These are phyloP conservation scores for Tortricodes alternella DNA, from an alignment of 2,888 invertebrate genomes.

Conservation along the genomic window DNA sequence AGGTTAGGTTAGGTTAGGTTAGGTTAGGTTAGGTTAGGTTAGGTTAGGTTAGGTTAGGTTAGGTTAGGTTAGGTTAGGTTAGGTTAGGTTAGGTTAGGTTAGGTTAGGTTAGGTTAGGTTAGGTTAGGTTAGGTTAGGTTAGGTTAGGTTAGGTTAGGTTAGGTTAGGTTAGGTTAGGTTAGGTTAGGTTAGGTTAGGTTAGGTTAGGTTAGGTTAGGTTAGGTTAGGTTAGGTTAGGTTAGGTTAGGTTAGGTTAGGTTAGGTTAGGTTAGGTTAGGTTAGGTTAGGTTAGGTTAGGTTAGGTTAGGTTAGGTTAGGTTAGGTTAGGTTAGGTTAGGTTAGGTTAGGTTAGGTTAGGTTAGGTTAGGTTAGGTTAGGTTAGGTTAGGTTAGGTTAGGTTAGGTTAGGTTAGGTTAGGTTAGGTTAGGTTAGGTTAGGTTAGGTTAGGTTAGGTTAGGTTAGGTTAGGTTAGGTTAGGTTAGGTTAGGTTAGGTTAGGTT, in stretches of 20 bases:
- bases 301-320: slow-evolving; percentile 25
- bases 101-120: slow-evolving; percentile 29
- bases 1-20: slow-evolving; percentile 24
- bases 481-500: slow-evolving; percentile 30
- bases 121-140: slow-evolving; percentile 29
- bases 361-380: slow-evolving; percentile 28
- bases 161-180: slow-evolving; percentile 29
- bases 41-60: slow-evolving; percentile 29
- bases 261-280: slow-evolving; percentile 30
- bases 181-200: slow-evolving; percentile 29
- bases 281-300: slow-evolving; percentile 27
- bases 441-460: slow-evolving; percentile 23
- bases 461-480: slow-evolving; percentile 29
- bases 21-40: slow-evolving; percentile 29
- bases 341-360: slow-evolving; percentile 30
- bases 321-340: slow-evolving; percentile 29
- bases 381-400: slow-evolving; percentile 29
- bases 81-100: slow-evolving; percentile 29
- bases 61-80: slow-evolving; percentile 29
- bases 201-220: slow-evolving; percentile 30
- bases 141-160: slow-evolving; percentile 23
- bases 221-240: slow-evolving; percentile 28
- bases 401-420: slow-evolving; percentile 30
- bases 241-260: slow-evolving; percentile 29
- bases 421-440: slow-evolving; percentile 29